Conservation (phyloP, 2,113 vertebrate genomes). For the Rafetus swinhoei region DNA sequence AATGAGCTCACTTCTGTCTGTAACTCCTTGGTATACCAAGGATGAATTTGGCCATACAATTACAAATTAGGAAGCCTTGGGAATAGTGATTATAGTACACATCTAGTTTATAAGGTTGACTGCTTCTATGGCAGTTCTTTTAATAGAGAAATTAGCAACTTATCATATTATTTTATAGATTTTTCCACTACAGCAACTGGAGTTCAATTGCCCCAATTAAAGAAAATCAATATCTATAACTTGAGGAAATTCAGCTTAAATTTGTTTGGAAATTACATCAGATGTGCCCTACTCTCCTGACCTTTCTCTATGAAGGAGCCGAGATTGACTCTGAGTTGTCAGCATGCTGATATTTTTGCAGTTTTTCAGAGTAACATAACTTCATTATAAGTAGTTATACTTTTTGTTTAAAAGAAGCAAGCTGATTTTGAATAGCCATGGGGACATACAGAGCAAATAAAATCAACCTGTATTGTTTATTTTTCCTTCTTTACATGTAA, state of each 20-base stretch:
- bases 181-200: slow-evolving; percentile 63
- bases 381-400: background rate
- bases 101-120: background rate
- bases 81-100: background rate
- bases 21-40: background rate
- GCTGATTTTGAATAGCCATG: background rate
- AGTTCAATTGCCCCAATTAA: slow-evolving; percentile 13
- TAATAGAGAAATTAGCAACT: slow-evolving; percentile 18
- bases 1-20: background rate
- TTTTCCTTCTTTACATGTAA: background rate
- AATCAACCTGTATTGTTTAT: background rate
- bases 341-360: background rate
- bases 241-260: slow-evolving; percentile 37
- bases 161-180: slow-evolving; percentile 4
- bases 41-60: background rate
- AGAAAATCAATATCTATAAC: slow-evolving; percentile 34
- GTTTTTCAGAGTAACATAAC: background rate
- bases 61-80: background rate
- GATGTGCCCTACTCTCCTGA: background rate
- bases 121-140: background rate
- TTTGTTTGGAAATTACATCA: slow-evolving; percentile 41
- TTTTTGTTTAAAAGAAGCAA: background rate
- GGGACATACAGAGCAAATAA: background rate
- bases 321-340: background rate
- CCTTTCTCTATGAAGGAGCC: background rate